Conservation (phyloP, 2,113 vertebrate species). For the Thamnaconus septentrionalis region DNA sequence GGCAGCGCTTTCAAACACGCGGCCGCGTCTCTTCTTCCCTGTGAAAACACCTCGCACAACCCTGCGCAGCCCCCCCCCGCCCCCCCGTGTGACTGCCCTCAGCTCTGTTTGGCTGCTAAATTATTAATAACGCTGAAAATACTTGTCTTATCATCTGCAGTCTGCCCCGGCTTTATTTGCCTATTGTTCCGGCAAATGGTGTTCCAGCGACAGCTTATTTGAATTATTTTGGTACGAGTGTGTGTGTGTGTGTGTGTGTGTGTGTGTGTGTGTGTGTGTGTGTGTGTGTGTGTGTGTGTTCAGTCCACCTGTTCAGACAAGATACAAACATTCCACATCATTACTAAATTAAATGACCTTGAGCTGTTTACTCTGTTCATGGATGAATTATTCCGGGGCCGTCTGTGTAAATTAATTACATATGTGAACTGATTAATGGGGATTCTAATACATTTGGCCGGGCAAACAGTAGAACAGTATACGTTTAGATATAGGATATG, state of each 20-base stretch:
- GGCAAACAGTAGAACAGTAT: no score
- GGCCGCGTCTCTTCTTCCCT: constrained; percentile 30
- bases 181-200: constrained; percentile 44
- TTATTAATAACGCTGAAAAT: constrained; percentile 73
- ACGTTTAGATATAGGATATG: no score
- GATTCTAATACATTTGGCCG: no score
- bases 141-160: constrained; percentile 58
- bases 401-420: not conserved
- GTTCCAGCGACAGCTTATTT: constrained; percentile 23
- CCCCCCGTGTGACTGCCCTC: constrained; percentile 36
- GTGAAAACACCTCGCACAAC: constrained; percentile 51
- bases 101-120: constrained; percentile 69
- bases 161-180: constrained; percentile 54
- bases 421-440: not conserved
- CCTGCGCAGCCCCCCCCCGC: constrained; percentile 30
- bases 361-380: constrained; percentile 1
- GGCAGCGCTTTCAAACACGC: constrained; percentile 30
- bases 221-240: not conserved
- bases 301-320: constrained; percentile 1
- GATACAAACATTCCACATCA: constrained; percentile 3
- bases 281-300: not conserved
- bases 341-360: constrained; percentile 11
- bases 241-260: not conserved
- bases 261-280: no score
- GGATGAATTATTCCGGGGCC: not conserved